Evolutionary conservation across 1,140 invertebrate species (phyloP).

Genomic region (Aphis craccivora): DNA sequence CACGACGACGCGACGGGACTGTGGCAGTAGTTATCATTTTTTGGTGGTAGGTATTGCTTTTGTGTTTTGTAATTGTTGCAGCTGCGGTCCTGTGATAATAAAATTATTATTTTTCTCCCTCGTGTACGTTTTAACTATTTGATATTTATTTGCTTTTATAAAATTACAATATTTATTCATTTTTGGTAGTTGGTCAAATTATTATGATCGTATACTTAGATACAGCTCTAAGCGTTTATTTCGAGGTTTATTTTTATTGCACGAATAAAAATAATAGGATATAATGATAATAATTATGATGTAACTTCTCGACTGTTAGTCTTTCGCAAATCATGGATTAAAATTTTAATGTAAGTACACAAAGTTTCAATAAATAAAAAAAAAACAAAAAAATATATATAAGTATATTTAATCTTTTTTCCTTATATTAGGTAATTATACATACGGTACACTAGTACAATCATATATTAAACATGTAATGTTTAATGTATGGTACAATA

Average conservation of each 20-base stretch:
- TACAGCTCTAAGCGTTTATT: not conserved
- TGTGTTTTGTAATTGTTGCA: not conserved
- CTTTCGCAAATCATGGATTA: not conserved
- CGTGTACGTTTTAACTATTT: not conserved
- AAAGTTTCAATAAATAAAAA: too few species aligned
- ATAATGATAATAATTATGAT: constrained; percentile 15
- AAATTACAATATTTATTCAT: not conserved
- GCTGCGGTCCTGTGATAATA: not conserved
- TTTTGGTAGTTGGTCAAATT: not conserved
- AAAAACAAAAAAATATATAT: too few species aligned
- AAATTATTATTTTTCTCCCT: not conserved
- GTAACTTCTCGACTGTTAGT: not conserved
- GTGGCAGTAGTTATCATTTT: not conserved
- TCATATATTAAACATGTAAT: too few species aligned
- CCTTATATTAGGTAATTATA: not conserved
- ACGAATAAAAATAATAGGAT: not conserved
- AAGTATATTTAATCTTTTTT: too few species aligned
- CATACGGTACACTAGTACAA: not conserved
- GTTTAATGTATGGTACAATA: too few species aligned
- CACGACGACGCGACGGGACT: not conserved
- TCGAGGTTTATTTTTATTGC: not conserved
- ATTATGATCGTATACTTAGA: not conserved
- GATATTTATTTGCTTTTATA: not conserved
- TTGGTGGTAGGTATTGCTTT: not conserved
- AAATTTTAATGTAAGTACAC: too few species aligned